Percentiles rank a stretch among this genome's conserved stretches.
Evolutionary conservation across 23 tunicate genomes (phyloP).

Genomic region (Trididemnum nubilum): DNA sequence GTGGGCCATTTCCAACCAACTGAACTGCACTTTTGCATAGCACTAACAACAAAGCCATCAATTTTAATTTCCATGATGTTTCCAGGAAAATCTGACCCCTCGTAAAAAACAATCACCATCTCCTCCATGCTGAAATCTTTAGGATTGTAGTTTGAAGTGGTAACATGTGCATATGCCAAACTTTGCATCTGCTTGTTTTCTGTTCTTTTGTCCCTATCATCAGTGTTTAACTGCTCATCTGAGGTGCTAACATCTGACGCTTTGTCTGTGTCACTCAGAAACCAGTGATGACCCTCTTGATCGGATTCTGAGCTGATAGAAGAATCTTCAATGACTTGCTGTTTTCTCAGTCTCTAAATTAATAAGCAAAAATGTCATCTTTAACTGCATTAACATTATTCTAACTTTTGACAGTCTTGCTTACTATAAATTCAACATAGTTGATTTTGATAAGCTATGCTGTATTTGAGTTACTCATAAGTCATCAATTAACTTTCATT

Average conservation of each 20-base stretch:
- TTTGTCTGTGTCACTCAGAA: not conserved
- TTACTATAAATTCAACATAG: too few relatives aligned
- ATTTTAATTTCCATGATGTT: not conserved
- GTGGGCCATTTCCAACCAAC: constrained; percentile 6
- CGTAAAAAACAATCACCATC: not conserved
- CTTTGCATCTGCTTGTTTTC: not conserved
- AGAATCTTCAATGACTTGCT: not conserved
- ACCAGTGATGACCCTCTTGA: not conserved
- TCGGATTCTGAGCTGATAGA: not conserved
- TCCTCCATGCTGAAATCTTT: not conserved
- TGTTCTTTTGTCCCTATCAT: not conserved
- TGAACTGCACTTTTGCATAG: constrained; percentile 18
- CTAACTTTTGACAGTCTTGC: too few relatives aligned
- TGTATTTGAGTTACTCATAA: too few relatives aligned
- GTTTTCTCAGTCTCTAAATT: too few relatives aligned
- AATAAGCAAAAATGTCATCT: too few relatives aligned
- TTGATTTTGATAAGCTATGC: too few relatives aligned
- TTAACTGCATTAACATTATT: too few relatives aligned
- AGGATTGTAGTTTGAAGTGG: not conserved
- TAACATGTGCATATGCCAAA: not conserved
- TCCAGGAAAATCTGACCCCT: constrained; percentile 14
- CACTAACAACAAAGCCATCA: not conserved
- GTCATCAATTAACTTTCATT: too few relatives aligned
- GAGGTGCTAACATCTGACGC: too few relatives aligned
- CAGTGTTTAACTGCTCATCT: not conserved